Evolutionary conservation across 2,888 invertebrate species (phyloP).

Genomic region (Cosmorhoe ocellata): DNA sequence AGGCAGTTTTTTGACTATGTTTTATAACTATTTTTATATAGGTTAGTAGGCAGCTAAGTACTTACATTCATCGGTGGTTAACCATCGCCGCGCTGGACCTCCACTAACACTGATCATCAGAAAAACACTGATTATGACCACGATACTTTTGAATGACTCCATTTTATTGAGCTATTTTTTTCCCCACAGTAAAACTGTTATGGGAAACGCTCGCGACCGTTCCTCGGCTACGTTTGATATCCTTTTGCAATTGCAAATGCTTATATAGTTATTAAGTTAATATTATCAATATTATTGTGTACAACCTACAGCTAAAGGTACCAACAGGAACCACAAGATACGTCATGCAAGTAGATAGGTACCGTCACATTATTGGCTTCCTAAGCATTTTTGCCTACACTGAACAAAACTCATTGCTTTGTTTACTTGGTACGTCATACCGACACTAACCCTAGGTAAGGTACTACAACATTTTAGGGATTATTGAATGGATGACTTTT

Average conservation of each 20-base stretch:
- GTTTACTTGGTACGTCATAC: conserved; percentile 12
- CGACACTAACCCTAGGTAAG: too few relatives aligned
- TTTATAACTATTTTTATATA: too few relatives aligned
- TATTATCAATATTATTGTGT: conserved; percentile 14
- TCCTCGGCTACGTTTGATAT: conserved; percentile 36
- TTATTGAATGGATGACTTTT: background rate
- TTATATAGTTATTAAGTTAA: conserved; percentile 39
- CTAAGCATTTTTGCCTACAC: background rate
- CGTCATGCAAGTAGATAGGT: too few relatives aligned
- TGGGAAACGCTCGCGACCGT: conserved; percentile 31
- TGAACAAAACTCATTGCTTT: background rate
- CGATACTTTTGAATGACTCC: conserved; percentile 13
- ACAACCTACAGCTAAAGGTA: background rate
- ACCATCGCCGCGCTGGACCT: conserved; percentile 15
- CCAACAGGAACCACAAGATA: conserved; percentile 17
- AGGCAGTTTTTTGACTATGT: too few relatives aligned
- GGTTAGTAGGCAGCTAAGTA: too few relatives aligned
- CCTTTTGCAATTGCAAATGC: conserved; percentile 34
- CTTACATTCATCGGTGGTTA: conserved; percentile 23
- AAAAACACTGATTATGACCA: conserved; percentile 30
- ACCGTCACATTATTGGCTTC: background rate
- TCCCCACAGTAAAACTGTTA: conserved; percentile 18
- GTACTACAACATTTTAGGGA: too few relatives aligned
- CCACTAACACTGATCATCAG: conserved; percentile 31
- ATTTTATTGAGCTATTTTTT: conserved; percentile 16